Evolutionary conservation across 2,113 vertebrate species (phyloP).

Genomic region (Amphiprion ocellaris): DNA sequence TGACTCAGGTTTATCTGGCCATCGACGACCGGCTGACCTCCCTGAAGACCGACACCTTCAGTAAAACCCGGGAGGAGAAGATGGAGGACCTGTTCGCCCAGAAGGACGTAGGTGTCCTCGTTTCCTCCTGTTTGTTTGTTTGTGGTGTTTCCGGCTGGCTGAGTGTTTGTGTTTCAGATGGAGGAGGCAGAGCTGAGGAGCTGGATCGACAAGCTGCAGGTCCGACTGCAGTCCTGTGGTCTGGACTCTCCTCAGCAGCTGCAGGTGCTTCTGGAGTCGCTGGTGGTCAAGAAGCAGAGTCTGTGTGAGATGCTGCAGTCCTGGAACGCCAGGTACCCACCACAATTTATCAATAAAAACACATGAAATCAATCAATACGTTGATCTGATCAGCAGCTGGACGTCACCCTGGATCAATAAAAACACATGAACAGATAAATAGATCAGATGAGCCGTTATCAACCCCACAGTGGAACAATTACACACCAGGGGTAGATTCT

Average conservation of each 20-base stretch:
- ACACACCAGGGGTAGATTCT: too few species aligned
- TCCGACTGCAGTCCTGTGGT: conserved; percentile 86
- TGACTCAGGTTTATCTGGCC: conserved; percentile 93
- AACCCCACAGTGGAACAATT: too few species aligned
- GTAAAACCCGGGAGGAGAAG: conserved; percentile 96
- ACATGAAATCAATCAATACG: too few species aligned
- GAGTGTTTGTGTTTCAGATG: conserved; percentile 85
- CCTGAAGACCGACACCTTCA: conserved; percentile 98
- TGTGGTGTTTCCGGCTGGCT: background rate
- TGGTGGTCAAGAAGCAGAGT: conserved; percentile 96
- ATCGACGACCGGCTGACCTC: conserved; percentile 98
- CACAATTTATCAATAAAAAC: too few species aligned
- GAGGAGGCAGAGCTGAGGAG: conserved; percentile 94
- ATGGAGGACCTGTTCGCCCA: conserved; percentile 99
- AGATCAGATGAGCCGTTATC: too few species aligned
- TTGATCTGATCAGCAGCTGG: too few species aligned
- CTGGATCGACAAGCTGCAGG: conserved; percentile 97
- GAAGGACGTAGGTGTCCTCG: conserved; percentile 88
- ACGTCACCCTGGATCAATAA: too few species aligned
- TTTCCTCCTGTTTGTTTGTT: background rate
- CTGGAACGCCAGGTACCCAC: conserved; percentile 92
- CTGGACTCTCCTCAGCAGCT: conserved; percentile 92
- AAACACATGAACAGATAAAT: too few species aligned
- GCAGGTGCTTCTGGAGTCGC: conserved; percentile 91
- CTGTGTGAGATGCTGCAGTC: conserved; percentile 96